Evolutionary conservation across 2,113 vertebrate species (phyloP), one percentile per base, ranked within the genome.

Genomic region (Tympanuchus pallidicinctus): DNA sequence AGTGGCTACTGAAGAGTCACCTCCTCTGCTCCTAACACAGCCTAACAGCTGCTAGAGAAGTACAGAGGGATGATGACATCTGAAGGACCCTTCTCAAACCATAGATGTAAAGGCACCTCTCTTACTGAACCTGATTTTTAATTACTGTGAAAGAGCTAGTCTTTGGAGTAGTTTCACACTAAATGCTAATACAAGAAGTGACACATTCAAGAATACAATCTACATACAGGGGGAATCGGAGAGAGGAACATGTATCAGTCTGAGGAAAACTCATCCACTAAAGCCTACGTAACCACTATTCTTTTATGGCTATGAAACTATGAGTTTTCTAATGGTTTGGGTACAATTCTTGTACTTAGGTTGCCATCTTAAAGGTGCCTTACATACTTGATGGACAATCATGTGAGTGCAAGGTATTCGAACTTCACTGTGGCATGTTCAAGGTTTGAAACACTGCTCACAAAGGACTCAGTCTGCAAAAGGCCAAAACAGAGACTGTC

Each of bases 121-220:
- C 47, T 86, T 47, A 47, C 10, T 67, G 61, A 30, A 74, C 14
- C 11, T 66, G 50, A 67, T 34, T 91, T 61, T 14, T 48, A 87
- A 78, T 52, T 48, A 16, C 32, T n/a, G 24, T 50, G 60, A 67
- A 50, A 86, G 54, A 69, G 13, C 34, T 74, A 40, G 52, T 36
- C 18, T 84, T 83, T 11, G 9, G 59, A 90, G 28, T 50, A 70
- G 66, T 28, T 74, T 90, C 59, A 82, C 32, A 70, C 27, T 80
- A 88, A 84, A 30, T 88, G 92, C 34, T 65, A 83, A 63, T 52
- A 67, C 38, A 92, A 71, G 34, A 93, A 86, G 67, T 84, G 82
- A 42, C 56, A 86, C 18, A 24, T 86, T 91, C 45, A 78, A 67
- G 79, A 94, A 32, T 14, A 81, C n/a, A 92, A 82, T 30, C 82